Evolutionary conservation across 2,113 vertebrate species (phyloP).

Genomic region (Phalacrocorax carbo): DNA sequence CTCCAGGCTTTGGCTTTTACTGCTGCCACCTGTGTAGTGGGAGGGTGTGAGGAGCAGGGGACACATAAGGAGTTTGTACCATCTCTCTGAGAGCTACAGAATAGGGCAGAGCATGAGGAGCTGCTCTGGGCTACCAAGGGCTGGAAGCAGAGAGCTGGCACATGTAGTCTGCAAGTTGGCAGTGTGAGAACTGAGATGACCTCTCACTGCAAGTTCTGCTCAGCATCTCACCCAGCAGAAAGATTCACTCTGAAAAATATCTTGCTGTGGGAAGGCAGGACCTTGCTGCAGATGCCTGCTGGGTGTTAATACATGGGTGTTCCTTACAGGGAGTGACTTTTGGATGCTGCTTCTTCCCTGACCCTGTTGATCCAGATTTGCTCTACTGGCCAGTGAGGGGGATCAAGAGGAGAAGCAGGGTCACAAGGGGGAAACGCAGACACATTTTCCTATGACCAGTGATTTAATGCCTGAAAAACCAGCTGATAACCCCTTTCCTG

Average conservation of each 20-base stretch:
- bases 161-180: accelerated
- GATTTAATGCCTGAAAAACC: neutral
- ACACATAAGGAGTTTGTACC: neutral
- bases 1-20: neutral
- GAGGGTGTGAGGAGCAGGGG: neutral
- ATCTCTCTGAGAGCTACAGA: neutral
- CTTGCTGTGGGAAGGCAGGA: neutral
- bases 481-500: neutral
- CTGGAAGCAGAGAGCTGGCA: neutral
- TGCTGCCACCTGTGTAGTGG: accelerated
- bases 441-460: neutral
- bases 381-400: neutral
- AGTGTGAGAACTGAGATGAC: neutral
- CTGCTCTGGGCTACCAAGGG: neutral
- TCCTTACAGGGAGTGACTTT: neutral
- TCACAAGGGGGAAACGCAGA: accelerated
- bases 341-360: neutral
- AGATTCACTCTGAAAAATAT: neutral
- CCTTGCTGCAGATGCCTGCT: neutral
- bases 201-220: neutral
- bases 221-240: neutral
- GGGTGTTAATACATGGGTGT: neutral
- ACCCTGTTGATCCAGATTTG: neutral
- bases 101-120: neutral
- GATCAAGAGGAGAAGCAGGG: neutral